Conservation (phyloP, 2,113 vertebrate genomes). For the Rhineura floridana region DNA sequence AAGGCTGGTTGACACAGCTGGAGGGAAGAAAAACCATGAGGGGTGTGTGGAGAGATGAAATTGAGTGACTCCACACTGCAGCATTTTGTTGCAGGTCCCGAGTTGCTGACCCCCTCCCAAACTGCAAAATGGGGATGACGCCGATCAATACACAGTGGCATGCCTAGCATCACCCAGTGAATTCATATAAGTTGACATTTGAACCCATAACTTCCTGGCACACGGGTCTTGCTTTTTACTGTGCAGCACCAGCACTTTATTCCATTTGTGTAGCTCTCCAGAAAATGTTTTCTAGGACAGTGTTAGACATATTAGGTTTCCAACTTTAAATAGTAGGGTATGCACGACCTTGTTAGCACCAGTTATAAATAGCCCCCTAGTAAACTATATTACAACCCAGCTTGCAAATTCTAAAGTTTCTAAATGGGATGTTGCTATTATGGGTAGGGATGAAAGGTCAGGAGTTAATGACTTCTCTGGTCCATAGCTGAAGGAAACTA, state of each 20-base stretch:
- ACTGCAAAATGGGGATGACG: too few species aligned
- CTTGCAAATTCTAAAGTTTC: slow-evolving; percentile 29
- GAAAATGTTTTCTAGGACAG: background rate
- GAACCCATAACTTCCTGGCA: background rate
- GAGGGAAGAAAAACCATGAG: background rate
- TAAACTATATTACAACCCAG: slow-evolving; percentile 26
- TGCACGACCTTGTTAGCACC: slow-evolving; percentile 24
- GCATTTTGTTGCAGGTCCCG: background rate
- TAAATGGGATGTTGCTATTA: slow-evolving; percentile 28
- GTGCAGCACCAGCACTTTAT: background rate
- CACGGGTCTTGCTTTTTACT: background rate
- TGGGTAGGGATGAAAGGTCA: slow-evolving; percentile 27
- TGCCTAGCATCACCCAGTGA: background rate
- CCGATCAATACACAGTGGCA: background rate
- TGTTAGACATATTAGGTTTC: slow-evolving; percentile 18
- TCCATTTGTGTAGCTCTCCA: background rate
- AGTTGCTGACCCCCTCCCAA: background rate
- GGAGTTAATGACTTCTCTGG: slow-evolving; percentile 16
- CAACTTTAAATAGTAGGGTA: slow-evolving; percentile 26
- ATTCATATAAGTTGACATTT: background rate
- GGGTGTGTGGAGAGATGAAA: background rate
- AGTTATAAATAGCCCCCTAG: slow-evolving; percentile 29
- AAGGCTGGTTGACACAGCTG: background rate
- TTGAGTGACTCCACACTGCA: background rate
- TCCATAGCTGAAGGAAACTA: background rate